Conservation (phyloP, 2,797 vertebrate species). For the Novumbra hubbsi region DNA sequence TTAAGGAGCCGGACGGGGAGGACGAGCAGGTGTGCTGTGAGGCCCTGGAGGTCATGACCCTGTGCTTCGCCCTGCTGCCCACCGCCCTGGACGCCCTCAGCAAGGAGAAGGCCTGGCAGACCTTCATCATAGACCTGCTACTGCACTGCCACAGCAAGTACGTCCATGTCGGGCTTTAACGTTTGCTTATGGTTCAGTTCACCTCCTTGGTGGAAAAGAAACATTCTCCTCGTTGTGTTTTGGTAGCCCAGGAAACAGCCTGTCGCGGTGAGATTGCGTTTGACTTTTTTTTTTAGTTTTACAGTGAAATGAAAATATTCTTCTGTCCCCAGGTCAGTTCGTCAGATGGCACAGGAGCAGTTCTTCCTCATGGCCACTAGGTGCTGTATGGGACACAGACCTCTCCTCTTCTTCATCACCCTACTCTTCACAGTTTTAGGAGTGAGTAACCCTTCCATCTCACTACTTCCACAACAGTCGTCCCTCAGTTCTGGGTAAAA, state of each 20-base stretch:
- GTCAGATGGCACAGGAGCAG: conserved; percentile 89
- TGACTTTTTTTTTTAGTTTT: too few relatives aligned
- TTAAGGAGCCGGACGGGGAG: conserved; percentile 83
- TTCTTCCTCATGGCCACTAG: conserved; percentile 91
- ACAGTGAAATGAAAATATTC: background rate
- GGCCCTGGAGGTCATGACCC: conserved; percentile 87
- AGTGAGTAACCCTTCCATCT: conserved; percentile 69
- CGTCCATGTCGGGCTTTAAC: background rate
- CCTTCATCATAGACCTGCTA: conserved; percentile 86
- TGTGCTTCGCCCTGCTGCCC: conserved; percentile 88
- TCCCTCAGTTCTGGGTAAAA: background rate
- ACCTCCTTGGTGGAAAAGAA: too few relatives aligned
- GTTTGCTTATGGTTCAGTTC: too few relatives aligned
- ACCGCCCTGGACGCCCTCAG: conserved; percentile 86
- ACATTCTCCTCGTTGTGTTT: background rate
- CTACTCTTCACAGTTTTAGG: conserved; percentile 87
- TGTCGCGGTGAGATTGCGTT: background rate
- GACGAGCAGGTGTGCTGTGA: conserved; percentile 91
- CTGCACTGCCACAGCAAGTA: conserved; percentile 91
- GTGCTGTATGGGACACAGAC: conserved; percentile 90
- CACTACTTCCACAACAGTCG: background rate
- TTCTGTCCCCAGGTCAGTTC: conserved; percentile 74
- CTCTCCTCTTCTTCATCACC: conserved; percentile 90
- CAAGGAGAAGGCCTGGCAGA: conserved; percentile 91
- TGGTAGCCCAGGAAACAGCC: background rate